Conservation (phyloP, 2,888 invertebrate species). For the Oscheius sp. region DNA sequence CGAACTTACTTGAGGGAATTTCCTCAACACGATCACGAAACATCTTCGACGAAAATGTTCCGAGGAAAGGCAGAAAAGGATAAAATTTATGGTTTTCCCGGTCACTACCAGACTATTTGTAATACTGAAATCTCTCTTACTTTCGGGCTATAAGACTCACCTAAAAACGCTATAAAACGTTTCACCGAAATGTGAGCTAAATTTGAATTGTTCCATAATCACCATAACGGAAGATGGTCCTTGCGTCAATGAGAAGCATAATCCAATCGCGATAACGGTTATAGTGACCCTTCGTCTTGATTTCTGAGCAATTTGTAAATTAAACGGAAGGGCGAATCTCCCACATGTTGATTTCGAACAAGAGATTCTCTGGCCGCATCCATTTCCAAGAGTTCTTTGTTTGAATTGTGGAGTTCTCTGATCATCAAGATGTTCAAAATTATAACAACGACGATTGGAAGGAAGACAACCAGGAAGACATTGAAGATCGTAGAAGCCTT, state of each 20-base stretch:
- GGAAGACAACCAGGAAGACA: conserved; percentile 58
- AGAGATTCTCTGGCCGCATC: conserved; percentile 44
- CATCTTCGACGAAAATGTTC: conserved; percentile 67
- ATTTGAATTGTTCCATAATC: conserved; percentile 60
- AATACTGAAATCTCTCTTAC: conserved; percentile 47
- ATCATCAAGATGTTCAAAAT: conserved; percentile 63
- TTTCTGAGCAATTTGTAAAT: conserved; percentile 30
- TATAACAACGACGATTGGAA: conserved; percentile 63
- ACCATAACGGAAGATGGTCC: conserved; percentile 69
- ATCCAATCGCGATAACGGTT: conserved; percentile 65
- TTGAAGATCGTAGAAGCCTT: conserved; percentile 50
- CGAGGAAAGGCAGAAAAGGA: conserved; percentile 66
- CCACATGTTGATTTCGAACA: conserved; percentile 41
- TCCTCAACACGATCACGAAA: conserved; percentile 54
- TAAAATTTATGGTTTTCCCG: conserved; percentile 68
- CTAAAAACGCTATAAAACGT: conserved; percentile 49
- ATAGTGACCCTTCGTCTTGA: conserved; percentile 58
- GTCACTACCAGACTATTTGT: conserved; percentile 66
- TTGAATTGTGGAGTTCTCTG: conserved; percentile 46
- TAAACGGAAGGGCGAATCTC: background rate
- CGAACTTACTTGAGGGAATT: conserved; percentile 59
- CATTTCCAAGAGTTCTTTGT: conserved; percentile 16
- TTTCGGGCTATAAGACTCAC: conserved; percentile 10
- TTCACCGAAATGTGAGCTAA: conserved; percentile 41
- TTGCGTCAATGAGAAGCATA: conserved; percentile 66